Percentiles rank a stretch among this genome's conserved stretches.
These are phyloP conservation scores for Tiliacea citrago DNA, from an alignment of 2,888 invertebrate species.

Conservation along the genomic window DNA sequence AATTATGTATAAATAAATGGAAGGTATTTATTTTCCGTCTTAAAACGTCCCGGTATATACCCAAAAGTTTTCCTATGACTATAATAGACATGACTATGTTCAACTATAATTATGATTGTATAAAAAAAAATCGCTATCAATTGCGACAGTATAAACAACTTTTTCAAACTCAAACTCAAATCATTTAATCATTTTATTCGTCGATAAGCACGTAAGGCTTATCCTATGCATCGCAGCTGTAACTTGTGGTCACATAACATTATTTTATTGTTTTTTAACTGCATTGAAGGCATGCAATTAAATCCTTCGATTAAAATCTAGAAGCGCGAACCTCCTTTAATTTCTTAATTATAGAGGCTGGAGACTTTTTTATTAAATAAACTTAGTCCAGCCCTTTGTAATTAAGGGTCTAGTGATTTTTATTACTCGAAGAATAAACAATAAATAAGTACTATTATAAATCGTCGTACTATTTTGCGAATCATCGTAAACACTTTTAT, in stretches of 20 bases:
- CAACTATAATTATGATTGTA: background rate
- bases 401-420: background rate
- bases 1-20: too few species aligned
- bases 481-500: background rate
- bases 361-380: background rate
- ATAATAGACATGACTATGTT: too few species aligned
- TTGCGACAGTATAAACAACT: too few species aligned
- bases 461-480: background rate
- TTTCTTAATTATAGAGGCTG: constrained; percentile 6
- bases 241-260: background rate
- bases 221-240: background rate
- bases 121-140: background rate
- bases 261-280: background rate
- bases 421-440: background rate
- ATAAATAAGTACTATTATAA: too few species aligned
- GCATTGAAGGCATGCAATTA: background rate
- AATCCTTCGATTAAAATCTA: constrained; percentile 17
- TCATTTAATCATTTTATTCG: too few species aligned
- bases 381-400: background rate
- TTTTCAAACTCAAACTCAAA: background rate
- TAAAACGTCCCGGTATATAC: too few species aligned
- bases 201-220: background rate
- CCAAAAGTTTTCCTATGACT: too few species aligned
- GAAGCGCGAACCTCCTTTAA: background rate
- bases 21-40: too few species aligned